Percentiles rank a stretch among this genome's conserved stretches.
Evolutionary conservation across 2,888 invertebrate genomes (phyloP).

Genomic region (Steinernema hermaphroditum): DNA sequence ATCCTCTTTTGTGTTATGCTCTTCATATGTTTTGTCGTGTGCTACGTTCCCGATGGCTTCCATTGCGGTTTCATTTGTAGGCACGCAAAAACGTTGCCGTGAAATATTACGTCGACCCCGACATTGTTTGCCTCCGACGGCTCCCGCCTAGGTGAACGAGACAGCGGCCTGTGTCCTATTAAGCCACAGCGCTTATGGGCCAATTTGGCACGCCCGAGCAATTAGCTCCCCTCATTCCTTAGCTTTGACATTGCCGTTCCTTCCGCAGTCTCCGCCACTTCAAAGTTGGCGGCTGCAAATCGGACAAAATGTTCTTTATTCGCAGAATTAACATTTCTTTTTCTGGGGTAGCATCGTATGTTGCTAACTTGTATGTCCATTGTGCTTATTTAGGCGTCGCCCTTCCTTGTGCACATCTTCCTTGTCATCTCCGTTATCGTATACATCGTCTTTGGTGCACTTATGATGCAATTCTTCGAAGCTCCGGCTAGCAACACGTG

Average conservation of each 20-base stretch:
- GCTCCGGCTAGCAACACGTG: constrained; percentile 38
- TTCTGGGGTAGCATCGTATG: constrained; percentile 35
- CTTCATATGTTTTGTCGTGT: no score
- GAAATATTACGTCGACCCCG: no score
- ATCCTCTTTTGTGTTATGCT: no score
- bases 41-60: no score
- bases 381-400: constrained; percentile 53
- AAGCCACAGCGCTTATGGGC: constrained; percentile 8
- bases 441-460: constrained; percentile 58
- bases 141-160: constrained; percentile 7
- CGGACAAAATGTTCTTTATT: constrained; percentile 44
- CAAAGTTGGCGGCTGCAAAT: neutral
- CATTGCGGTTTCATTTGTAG: no score
- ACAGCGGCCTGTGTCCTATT: neutral
- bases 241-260: neutral
- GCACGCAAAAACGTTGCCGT: no score
- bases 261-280: neutral
- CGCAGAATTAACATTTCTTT: constrained; percentile 43
- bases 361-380: constrained; percentile 2
- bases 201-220: constrained; percentile 27
- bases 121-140: no score
- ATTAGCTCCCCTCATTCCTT: constrained; percentile 13
- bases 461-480: constrained; percentile 58
- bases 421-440: constrained; percentile 53
- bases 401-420: constrained; percentile 56